Evolutionary conservation across 2,113 vertebrate species (phyloP).

Genomic region (Trochalopteron elliotii): DNA sequence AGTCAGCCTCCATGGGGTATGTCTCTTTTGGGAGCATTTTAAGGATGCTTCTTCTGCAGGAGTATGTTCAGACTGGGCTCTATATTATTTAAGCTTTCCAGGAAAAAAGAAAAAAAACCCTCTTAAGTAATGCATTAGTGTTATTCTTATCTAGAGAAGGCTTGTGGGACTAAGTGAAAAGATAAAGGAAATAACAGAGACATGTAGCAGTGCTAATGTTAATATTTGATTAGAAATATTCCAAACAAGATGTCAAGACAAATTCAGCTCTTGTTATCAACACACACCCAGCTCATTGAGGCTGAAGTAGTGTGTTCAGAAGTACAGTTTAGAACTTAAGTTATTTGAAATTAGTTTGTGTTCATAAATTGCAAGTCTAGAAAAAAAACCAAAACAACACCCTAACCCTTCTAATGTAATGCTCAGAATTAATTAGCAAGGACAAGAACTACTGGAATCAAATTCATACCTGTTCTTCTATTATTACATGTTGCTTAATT

Average conservation of each 20-base stretch:
- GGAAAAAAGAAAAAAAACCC: background rate
- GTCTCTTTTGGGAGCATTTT: background rate
- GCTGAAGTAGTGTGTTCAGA: background rate
- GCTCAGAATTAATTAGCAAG: background rate
- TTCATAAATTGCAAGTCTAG: background rate
- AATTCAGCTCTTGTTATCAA: conserved; percentile 41
- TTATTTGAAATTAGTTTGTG: background rate
- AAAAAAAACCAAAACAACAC: background rate
- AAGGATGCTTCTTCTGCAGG: background rate
- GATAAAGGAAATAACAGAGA: conserved; percentile 52
- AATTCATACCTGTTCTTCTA: conserved; percentile 1
- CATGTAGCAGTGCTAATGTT: conserved; percentile 25
- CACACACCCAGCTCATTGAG: background rate
- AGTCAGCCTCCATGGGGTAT: background rate
- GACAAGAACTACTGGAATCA: conserved; percentile 5
- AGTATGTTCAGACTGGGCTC: background rate
- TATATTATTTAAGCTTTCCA: conserved; percentile 45
- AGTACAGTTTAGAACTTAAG: background rate
- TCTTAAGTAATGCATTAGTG: conserved; percentile 42
- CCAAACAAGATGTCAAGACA: conserved; percentile 60
- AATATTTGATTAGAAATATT: conserved; percentile 69
- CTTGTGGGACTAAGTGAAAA: conserved; percentile 41
- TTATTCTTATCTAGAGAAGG: conserved; percentile 21
- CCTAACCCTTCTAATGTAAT: background rate
- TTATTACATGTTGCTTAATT: background rate